phyloP scores from a whole-genome alignment of 2,888 invertebrate species.

The Trissolcus japonicus region DNA sequence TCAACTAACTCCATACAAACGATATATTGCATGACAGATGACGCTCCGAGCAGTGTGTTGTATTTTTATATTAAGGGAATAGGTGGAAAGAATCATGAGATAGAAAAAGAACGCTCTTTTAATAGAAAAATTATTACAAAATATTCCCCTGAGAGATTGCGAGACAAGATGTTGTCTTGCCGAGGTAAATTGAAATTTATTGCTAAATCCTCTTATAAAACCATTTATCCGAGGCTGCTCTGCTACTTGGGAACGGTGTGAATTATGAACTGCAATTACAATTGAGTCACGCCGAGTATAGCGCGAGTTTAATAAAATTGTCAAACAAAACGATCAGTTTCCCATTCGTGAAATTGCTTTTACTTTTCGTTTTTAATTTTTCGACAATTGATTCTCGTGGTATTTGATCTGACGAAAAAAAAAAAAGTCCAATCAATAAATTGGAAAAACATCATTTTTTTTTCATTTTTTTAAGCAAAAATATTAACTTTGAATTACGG shows the following conservation, averaged over 20 bases:
- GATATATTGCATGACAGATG: slow-evolving; percentile 34
- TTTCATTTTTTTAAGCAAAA: too few species aligned
- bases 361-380: too few species aligned
- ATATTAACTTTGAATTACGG: too few species aligned
- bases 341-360: background rate
- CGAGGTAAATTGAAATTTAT: slow-evolving; percentile 56
- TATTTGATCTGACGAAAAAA: too few species aligned
- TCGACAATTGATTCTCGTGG: too few species aligned
- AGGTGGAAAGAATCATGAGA: slow-evolving; percentile 27
- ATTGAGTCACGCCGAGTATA: slow-evolving; percentile 28
- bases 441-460: too few species aligned
- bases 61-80: background rate
- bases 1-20: slow-evolving; percentile 42
- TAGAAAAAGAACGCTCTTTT: slow-evolving; percentile 24
- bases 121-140: slow-evolving; percentile 48
- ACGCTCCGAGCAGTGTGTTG: slow-evolving; percentile 36
- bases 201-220: slow-evolving; percentile 51
- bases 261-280: slow-evolving; percentile 45
- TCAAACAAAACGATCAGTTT: slow-evolving; percentile 16
- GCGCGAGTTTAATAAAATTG: slow-evolving; percentile 26
- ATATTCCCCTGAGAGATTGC: slow-evolving; percentile 50
- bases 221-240: slow-evolving; percentile 41
- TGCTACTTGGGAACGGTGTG: slow-evolving; percentile 33
- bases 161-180: slow-evolving; percentile 42
- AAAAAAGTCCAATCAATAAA: too few species aligned